Conservation (phyloP, 2,888 invertebrate species). For the Invenusta paracnida region DNA sequence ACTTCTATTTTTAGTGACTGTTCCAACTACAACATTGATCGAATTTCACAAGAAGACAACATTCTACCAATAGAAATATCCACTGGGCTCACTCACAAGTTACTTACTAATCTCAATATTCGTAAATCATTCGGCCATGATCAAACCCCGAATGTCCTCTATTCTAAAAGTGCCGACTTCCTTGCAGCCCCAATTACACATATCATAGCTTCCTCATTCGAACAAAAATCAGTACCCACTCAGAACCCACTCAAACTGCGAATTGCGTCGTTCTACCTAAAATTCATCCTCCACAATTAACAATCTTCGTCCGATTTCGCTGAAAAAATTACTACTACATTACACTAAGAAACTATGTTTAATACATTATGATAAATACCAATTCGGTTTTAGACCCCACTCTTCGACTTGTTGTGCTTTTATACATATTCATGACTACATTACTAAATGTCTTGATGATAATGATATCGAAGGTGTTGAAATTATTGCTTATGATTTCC, state of each 20-base stretch:
- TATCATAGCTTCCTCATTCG: constrained; percentile 1
- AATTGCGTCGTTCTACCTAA: neutral
- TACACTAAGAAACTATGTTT: neutral
- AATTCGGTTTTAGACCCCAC: constrained; percentile 13
- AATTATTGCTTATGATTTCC: constrained; percentile 3
- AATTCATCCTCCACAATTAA: neutral
- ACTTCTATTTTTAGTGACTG: constrained; percentile 1
- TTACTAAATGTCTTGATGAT: constrained; percentile 17
- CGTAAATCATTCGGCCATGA: constrained; percentile 9
- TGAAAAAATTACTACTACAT: neutral
- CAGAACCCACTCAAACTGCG: neutral
- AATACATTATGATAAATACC: neutral
- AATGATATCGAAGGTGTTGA: constrained; percentile 13
- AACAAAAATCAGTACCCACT: constrained; percentile 12
- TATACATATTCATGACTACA: neutral
- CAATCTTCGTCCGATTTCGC: constrained; percentile 8
- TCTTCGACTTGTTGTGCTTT: constrained; percentile 17
- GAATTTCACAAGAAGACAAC: neutral
- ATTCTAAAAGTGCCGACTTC: neutral
- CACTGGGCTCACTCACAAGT: constrained; percentile 1
- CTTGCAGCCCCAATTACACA: neutral
- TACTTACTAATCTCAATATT: constrained; percentile 5
- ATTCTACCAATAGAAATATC: neutral
- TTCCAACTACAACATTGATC: neutral
- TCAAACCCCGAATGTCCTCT: neutral